Conservation (phyloP, 2,797 vertebrate species). For the Syndactyla subalaris region DNA sequence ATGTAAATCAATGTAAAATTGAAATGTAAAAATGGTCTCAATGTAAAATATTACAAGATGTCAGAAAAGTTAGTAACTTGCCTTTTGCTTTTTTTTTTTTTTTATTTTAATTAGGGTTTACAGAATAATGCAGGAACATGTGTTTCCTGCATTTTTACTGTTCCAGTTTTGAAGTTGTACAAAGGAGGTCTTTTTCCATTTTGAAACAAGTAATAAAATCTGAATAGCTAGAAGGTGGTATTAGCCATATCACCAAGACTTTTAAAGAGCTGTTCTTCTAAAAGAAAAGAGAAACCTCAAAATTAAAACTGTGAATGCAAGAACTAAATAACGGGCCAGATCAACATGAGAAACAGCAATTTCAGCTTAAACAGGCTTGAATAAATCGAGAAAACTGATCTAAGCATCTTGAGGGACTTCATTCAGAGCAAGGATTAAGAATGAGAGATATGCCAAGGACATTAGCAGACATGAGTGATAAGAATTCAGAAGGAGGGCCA, state of each 20-base stretch:
- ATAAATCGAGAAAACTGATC: neutral
- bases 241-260: neutral
- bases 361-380: neutral
- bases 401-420: neutral
- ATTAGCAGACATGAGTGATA: neutral
- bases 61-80: neutral
- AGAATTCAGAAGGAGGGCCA: neutral
- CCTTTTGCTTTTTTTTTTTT: neutral
- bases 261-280: neutral
- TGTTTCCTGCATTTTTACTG: neutral
- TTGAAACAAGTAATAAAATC: conserved; percentile 53
- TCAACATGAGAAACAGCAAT: neutral
- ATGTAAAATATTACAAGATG: neutral
- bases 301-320: neutral
- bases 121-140: neutral
- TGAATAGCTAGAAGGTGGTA: conserved; percentile 29
- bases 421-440: neutral
- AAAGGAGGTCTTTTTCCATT: conserved; percentile 37
- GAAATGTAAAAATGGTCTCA: neutral
- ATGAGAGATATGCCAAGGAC: neutral
- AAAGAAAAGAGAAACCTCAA: neutral
- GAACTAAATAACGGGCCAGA: neutral
- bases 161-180: neutral
- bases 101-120: neutral
- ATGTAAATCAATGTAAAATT: neutral